Evolutionary conservation across 2,797 vertebrate genomes (phyloP).

Genomic region (Sitta carolinensis): DNA sequence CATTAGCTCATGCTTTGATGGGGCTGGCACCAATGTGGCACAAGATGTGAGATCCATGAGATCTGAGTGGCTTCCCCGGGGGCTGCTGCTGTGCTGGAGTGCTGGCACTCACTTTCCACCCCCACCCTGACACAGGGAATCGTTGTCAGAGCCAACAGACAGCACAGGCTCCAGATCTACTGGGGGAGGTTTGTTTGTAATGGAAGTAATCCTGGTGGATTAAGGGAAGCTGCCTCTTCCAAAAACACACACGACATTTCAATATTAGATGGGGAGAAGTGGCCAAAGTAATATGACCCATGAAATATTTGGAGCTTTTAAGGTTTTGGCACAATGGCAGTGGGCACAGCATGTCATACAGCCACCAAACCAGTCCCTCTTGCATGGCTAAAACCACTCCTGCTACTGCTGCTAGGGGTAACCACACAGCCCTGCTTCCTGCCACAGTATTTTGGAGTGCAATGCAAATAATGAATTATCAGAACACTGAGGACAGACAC

Average conservation of each 20-base stretch:
- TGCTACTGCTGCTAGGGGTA: background rate
- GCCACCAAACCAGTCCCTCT: background rate
- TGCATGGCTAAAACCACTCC: background rate
- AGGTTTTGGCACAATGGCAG: background rate
- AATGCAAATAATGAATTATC: background rate
- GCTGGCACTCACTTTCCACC: background rate
- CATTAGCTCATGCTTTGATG: background rate
- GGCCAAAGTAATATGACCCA: background rate
- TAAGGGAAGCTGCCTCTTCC: background rate
- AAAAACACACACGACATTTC: constrained; percentile 28
- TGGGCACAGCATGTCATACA: rapidly evolving
- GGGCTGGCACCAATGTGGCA: background rate
- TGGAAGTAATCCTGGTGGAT: constrained; percentile 23
- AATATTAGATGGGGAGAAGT: background rate
- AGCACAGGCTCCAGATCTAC: background rate
- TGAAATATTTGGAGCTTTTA: background rate
- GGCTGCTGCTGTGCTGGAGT: background rate
- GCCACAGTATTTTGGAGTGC: background rate
- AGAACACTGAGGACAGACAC: background rate
- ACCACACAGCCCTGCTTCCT: background rate
- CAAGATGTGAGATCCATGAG: rapidly evolving
- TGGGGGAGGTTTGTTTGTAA: background rate
- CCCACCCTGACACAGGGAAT: rapidly evolving
- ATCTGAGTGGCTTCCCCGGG: background rate
- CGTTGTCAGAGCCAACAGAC: background rate